Evolutionary conservation across 2,113 vertebrate genomes (phyloP).

Genomic region (Cettia cetti): DNA sequence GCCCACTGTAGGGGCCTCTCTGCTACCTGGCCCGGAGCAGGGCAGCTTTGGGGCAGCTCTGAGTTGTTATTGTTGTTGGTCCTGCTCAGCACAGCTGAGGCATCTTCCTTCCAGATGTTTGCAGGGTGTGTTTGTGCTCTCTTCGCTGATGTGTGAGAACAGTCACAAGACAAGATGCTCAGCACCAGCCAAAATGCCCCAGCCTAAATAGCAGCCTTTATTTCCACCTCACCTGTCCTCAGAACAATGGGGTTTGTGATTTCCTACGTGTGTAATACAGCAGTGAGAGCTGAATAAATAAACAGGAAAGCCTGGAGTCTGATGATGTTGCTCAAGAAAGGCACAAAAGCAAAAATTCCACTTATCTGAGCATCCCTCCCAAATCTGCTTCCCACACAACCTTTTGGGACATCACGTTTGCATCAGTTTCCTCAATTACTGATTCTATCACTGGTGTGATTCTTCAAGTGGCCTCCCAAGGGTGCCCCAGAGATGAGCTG

Average conservation of each 20-base stretch:
- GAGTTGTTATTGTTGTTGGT: background rate
- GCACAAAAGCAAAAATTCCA: conserved; percentile 16
- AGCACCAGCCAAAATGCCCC: background rate
- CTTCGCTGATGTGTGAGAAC: background rate
- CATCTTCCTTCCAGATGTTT: conserved; percentile 9
- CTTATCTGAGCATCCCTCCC: conserved; percentile 42
- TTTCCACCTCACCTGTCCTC: conserved; percentile 23
- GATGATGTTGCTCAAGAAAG: background rate
- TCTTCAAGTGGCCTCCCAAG: background rate
- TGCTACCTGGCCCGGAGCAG: background rate
- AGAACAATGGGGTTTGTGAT: background rate
- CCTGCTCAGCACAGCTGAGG: background rate
- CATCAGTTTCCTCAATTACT: conserved; percentile 50
- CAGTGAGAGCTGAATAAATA: background rate
- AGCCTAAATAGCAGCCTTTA: background rate
- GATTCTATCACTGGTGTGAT: background rate
- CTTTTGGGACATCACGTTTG: conserved; percentile 50
- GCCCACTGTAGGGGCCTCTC: rapidly evolving
- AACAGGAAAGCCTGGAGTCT: background rate
- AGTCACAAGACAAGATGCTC: background rate
- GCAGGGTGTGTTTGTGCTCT: background rate
- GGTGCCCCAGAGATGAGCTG: background rate
- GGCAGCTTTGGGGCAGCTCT: background rate
- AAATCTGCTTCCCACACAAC: conserved; percentile 50
- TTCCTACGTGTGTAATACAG: background rate